These are phyloP conservation scores for Watersipora subatra DNA, from an alignment of 1,140 invertebrate species.

Conservation along the genomic window DNA sequence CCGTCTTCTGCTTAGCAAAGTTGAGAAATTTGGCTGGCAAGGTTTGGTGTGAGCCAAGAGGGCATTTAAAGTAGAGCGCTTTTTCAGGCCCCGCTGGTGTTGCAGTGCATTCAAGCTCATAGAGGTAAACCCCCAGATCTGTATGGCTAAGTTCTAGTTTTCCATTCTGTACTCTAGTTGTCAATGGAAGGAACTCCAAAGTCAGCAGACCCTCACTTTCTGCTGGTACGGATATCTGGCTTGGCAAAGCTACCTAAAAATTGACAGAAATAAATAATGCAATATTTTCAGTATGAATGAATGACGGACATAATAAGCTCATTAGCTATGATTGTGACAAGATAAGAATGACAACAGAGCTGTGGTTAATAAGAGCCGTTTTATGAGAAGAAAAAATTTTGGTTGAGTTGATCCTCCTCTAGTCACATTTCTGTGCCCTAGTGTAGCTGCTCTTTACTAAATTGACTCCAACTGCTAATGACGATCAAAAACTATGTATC, in stretches of 20 bases:
- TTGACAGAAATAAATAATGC: too few species aligned
- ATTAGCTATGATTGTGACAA: too few species aligned
- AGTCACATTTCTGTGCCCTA: too few species aligned
- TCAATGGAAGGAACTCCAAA: slow-evolving; percentile 38
- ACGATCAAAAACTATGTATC: too few species aligned
- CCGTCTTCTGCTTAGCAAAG: slow-evolving; percentile 39
- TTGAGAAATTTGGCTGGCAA: slow-evolving; percentile 36
- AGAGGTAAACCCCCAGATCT: slow-evolving; percentile 36
- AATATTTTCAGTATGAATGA: too few species aligned
- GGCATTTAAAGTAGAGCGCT: slow-evolving; percentile 31
- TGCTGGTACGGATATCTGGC: slow-evolving; percentile 25
- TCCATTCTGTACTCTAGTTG: slow-evolving; percentile 27
- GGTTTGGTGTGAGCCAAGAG: slow-evolving; percentile 28
- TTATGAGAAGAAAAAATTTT: too few species aligned
- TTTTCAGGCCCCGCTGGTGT: slow-evolving; percentile 32
- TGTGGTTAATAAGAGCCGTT: too few species aligned
- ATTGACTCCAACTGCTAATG: too few species aligned
- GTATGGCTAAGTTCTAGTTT: slow-evolving; percentile 30
- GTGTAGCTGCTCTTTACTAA: too few species aligned
- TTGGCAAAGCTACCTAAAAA: slow-evolving; percentile 16
- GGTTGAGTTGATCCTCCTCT: too few species aligned
- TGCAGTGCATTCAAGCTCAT: slow-evolving; percentile 35
- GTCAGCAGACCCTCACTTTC: slow-evolving; percentile 29
- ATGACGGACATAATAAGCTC: too few species aligned
- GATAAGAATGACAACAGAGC: too few species aligned